phyloP scores from a whole-genome alignment of 2,113 vertebrate genomes.

The Ondatra zibethicus region DNA sequence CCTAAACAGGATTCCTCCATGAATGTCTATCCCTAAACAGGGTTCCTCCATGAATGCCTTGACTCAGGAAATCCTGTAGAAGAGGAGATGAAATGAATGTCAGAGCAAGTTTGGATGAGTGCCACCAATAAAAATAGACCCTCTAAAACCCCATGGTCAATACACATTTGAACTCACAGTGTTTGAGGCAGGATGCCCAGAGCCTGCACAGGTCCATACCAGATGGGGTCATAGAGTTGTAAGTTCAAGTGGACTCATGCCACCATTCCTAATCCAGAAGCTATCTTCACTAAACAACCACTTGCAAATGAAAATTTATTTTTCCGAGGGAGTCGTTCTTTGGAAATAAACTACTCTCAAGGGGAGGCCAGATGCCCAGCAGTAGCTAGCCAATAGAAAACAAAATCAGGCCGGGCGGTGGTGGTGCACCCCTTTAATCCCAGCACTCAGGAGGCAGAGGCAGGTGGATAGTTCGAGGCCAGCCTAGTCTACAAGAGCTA shows the following conservation, averaged over 20 bases:
- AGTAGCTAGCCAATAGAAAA: too few relatives aligned
- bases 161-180: background rate
- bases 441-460: too few relatives aligned
- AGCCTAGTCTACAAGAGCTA: too few relatives aligned
- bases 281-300: background rate
- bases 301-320: background rate
- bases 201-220: background rate
- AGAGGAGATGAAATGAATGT: background rate
- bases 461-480: too few relatives aligned
- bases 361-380: too few relatives aligned
- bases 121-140: background rate
- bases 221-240: background rate
- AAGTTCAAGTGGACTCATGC: background rate
- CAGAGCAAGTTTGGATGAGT: rapidly evolving
- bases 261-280: background rate
- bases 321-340: too few relatives aligned
- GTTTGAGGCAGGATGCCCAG: background rate
- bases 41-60: too few relatives aligned
- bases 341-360: too few relatives aligned
- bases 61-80: background rate
- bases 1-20: too few relatives aligned
- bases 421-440: too few relatives aligned
- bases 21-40: too few relatives aligned
- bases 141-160: background rate
- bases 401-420: too few relatives aligned